Base-by-base conservation (phyloP, 2,113 vertebrate species). In the Phocoena sinus region DNA sequence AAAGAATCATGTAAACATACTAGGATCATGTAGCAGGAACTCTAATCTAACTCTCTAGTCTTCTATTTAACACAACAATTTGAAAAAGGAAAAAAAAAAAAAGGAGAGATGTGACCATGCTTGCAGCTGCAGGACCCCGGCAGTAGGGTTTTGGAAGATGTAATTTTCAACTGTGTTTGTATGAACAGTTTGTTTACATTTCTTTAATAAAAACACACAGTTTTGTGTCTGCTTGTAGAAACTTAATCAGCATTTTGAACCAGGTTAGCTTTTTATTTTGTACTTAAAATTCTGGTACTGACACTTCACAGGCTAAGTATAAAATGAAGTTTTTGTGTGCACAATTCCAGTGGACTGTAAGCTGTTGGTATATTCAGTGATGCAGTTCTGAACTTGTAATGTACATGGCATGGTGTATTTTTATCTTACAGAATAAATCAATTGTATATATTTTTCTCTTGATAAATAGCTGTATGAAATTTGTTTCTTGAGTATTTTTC, bases 371-470 rank as follows among this genome's bases (percentile, higher is more conserved):
- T 97, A 98, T 97, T 97, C 99, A 98, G 98, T 98, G 96, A 98
- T 96, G 99, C 99, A 99, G 99, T 99, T 99, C 99, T 98, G 99
- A 99, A 99, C 99, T 99, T 99, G 99, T 99, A 99, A 99, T 99
- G 99, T 99, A 99, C 99, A 99, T 99, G 99, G 99, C 99, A 99
- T 99, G 99, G 98, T 99, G 99, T 99, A 99, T 99, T 99, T 99
- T 99, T 99, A 99, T 99, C 99, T 99, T 99, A 99, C 99, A 99
- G 99, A 99, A 99, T 99, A 99, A 99, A 99, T 99, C 99, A 99
- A 99, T 99, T 99, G 99, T 99, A 99, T 99, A 99, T 99, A 99
- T 99, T 99, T 99, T 99, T 99, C 98, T 99, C 99, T 99, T 99
- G 99, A 99, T 99, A 99, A 99, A 99, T 99, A 99, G 99, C 99